phyloP scores from a whole-genome alignment of 2,113 vertebrate genomes.

The Noctilio leporinus region DNA sequence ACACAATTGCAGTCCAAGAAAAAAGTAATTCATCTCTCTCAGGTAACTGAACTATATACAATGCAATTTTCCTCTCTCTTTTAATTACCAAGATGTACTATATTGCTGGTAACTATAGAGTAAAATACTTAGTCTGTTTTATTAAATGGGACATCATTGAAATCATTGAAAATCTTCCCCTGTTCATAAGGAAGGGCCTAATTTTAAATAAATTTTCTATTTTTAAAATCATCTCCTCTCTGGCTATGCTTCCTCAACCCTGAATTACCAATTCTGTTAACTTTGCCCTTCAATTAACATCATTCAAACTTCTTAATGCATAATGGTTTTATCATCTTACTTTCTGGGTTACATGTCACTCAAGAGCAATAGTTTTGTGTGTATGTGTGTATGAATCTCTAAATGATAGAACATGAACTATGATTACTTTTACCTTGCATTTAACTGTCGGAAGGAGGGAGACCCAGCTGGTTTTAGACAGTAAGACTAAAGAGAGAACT shows the following conservation, averaged over 20 bases:
- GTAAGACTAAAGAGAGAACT: conserved; percentile 67
- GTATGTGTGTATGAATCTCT: conserved; percentile 31
- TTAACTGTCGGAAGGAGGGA: conserved; percentile 66
- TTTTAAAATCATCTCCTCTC: background rate
- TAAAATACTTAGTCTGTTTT: background rate
- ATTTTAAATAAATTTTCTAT: background rate
- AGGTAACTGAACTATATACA: background rate
- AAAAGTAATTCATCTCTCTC: background rate
- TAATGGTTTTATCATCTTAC: background rate
- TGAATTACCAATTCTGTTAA: background rate
- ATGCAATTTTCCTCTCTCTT: background rate
- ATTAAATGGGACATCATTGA: background rate
- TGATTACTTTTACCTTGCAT: conserved; percentile 47
- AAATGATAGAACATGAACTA: conserved; percentile 39
- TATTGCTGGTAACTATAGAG: background rate
- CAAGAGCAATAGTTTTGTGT: background rate
- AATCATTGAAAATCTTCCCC: background rate
- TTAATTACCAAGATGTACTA: background rate
- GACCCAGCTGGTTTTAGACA: conserved; percentile 76
- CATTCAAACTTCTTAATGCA: background rate
- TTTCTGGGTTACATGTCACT: background rate
- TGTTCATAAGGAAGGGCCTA: background rate
- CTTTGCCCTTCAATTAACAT: background rate
- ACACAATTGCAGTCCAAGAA: background rate
- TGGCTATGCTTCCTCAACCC: background rate